Percentiles rank a stretch among this genome's conserved stretches.
Evolutionary conservation across 2,113 vertebrate species (phyloP).

Genomic region (Lophotis ruficrista): DNA sequence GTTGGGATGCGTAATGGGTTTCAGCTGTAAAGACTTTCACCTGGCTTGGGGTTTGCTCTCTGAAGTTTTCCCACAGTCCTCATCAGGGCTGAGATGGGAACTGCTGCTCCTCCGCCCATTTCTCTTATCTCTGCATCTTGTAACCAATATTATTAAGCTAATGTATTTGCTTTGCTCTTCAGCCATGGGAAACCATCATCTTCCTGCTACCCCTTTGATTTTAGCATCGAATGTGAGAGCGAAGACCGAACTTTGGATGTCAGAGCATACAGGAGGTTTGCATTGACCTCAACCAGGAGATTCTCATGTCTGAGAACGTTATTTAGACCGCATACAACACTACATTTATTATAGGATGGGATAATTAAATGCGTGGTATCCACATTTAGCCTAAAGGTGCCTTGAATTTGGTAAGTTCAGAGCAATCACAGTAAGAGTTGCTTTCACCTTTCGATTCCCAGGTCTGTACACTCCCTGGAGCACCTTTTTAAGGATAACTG

Average conservation of each 20-base stretch:
- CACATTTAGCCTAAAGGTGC: not conserved
- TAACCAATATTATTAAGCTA: conserved; percentile 48
- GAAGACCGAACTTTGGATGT: not conserved
- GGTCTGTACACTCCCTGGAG: not conserved
- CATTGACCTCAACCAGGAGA: not conserved
- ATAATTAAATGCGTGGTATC: not conserved
- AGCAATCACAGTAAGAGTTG: not conserved
- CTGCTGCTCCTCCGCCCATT: conserved; percentile 35
- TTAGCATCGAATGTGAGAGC: not conserved
- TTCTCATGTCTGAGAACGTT: conserved; percentile 6
- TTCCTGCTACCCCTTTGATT: conserved; percentile 33
- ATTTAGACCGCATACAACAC: not conserved
- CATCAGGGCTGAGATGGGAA: conserved; percentile 37
- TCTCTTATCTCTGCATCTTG: conserved; percentile 50
- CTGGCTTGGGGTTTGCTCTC: not conserved
- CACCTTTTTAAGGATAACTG: not conserved
- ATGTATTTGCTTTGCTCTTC: conserved; percentile 24
- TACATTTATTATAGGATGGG: not conserved
- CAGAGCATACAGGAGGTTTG: not conserved
- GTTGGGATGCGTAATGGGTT: not conserved
- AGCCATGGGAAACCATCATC: conserved; percentile 48
- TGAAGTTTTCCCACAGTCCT: conserved; percentile 58
- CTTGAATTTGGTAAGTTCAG: not conserved
- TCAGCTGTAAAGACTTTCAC: not conserved
- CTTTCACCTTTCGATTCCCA: not conserved